phyloP scores from a whole-genome alignment of 2,113 vertebrate species.

The Anarrhichthys ocellatus region DNA sequence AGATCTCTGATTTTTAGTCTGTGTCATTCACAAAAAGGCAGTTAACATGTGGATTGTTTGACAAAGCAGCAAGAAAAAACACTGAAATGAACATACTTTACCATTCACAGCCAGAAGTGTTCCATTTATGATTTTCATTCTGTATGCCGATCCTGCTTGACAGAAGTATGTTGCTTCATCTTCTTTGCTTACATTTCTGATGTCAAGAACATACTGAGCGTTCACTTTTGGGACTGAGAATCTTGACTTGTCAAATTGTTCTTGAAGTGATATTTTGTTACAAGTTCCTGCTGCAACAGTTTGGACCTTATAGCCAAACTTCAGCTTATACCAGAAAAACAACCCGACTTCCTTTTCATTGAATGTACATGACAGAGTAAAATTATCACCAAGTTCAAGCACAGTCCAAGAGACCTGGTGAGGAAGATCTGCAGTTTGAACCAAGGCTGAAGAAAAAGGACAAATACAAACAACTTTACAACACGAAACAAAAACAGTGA shows the following conservation, averaged over 20 bases:
- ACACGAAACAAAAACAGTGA: no score
- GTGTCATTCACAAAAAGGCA: background rate
- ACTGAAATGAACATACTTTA: conserved; percentile 20
- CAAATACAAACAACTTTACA: background rate
- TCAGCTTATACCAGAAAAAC: conserved; percentile 56
- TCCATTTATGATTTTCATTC: accelerated
- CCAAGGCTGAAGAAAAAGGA: conserved; percentile 45
- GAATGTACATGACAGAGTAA: conserved; percentile 39
- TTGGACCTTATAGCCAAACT: conserved; percentile 41
- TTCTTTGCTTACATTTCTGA: conserved; percentile 58
- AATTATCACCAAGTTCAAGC: conserved; percentile 22
- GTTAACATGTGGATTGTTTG: background rate
- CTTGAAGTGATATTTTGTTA: accelerated
- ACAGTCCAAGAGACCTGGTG: conserved; percentile 20
- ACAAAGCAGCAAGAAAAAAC: background rate
- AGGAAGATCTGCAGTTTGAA: background rate
- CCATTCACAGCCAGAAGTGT: conserved; percentile 56
- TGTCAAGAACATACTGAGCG: background rate
- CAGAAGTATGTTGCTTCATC: conserved; percentile 69
- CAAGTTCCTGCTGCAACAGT: background rate
- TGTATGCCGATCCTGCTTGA: conserved; percentile 25
- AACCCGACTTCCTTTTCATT: accelerated
- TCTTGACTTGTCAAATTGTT: conserved; percentile 4
- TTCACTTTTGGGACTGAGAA: accelerated
- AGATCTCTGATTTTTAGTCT: conserved; percentile 29